Evolutionary conservation across 1,140 invertebrate genomes (phyloP), one percentile per base, ranked within the genome.

Genomic region (Aculops lycopersici): DNA sequence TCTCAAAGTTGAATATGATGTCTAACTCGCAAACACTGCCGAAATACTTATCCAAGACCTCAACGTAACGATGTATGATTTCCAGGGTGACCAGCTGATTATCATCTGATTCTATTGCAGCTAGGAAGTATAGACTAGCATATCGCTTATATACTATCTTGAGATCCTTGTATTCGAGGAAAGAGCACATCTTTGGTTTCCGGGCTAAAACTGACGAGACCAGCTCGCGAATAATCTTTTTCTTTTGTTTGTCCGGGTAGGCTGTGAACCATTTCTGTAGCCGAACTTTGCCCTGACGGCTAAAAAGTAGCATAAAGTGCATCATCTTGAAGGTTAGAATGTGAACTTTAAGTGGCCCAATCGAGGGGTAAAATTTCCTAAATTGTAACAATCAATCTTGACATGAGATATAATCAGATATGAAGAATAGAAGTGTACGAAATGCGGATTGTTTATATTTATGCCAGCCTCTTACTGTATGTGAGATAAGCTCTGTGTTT

Each of bases 1-100:
- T 97, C 61, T 97, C 88, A 64, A 95, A 97, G 59, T 97, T 95
- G 62, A 95, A 97, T 49, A 97, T 97, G 24, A 97, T 97, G 57
- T 97, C 90, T 54, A 97, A 55, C 59, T 97, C 90, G 59, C 90
- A 97, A n/a, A 95, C 88, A 70, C 83, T 94, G 53, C 88, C 88
- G 69, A 97, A 97, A 62, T 97, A 95, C 63, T 95, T 94, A 59
- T 97, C 88, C 43, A 97, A 62, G 15, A 95, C 62, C 58, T 95
- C 88, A 8, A 97, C 88, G 60, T 94, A 95, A 53, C 88, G 68
- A 57, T 97, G 86, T 51, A 97, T 95, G 20, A 95, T 71, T 64
- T 97, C 88, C 43, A 97, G 56, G 0, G 80, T 86, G 0, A 95
- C 58, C 18, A 97, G 60, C 61, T 95, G 86, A 66, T 95, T 95